Base-by-base conservation (phyloP, 2,113 vertebrate species). In the Uropsilus gracilis region DNA sequence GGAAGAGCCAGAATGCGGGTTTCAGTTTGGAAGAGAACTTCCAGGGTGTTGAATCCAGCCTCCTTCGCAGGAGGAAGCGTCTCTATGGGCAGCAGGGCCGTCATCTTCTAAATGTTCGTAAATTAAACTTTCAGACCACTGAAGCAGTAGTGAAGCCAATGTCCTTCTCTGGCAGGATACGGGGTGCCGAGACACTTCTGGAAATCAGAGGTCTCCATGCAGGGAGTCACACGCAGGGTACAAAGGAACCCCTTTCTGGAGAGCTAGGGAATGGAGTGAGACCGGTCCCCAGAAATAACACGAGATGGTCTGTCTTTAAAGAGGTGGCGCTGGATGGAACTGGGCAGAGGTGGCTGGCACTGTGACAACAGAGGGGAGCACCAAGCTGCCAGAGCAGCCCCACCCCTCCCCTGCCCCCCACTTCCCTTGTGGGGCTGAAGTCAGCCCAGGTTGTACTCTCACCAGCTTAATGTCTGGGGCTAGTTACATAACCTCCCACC, bases 21-120 rank as follows among this genome's bases (percentile, higher is more conserved):
- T 73, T 50, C 32, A 48, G 66, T 1, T 28, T 76, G 82, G 55
- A 80, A 80, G n/a, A 50, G 6, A 93, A 72, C 39, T 69, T 82
- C 37, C 32, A 77, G 78, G 32, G 64, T 2, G 63, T 26, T 63
- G 26, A 71, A 37, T 28, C 72, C 63, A 88, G 26, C 20, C 16
- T 78, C 26, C 28, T 2, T 1, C n/a, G 8, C 64, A 53, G 4
- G 0, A 0, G 2, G 2, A 48, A 86, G 28, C 55, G 64, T n/a
- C 30, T 68, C 44, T 57, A 0, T 48, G 83, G 50, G 22, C 53
- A 87, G 28, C 46, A 32, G 11, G 24, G 42, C 34, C 32, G 53
- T 95, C 30, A 39, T 37, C 42, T 48, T 75, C n/a, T 26, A 46
- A 1, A 44, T 64, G 32, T 46, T 84, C 32, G 6, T 53, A 48